Conservation (phyloP, 2,113 vertebrate species). For the Petrocephalus zakoni region DNA sequence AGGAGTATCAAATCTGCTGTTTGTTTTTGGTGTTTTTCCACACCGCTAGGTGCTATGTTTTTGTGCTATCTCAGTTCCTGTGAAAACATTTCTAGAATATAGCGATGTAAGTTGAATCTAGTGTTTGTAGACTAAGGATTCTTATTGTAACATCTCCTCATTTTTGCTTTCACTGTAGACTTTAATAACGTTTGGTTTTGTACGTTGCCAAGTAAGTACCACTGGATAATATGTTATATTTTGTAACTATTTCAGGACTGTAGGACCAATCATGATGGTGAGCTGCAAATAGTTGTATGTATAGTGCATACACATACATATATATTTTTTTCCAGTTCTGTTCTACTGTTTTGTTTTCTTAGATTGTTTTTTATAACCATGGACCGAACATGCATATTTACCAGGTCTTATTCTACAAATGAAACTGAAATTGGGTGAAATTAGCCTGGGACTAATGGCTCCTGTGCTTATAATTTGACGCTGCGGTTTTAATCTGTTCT, state of each 20-base stretch:
- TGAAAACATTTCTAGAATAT: not conserved
- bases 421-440: not conserved
- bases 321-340: not conserved
- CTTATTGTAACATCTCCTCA: not conserved
- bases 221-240: not conserved
- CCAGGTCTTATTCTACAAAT: constrained; percentile 10
- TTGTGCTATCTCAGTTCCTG: not conserved
- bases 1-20: not conserved
- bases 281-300: not conserved
- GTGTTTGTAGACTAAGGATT: not conserved
- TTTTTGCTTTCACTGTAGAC: not conserved
- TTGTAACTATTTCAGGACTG: not conserved
- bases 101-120: not conserved
- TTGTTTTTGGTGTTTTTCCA: not conserved
- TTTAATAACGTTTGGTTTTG: constrained; percentile 1
- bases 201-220: not conserved
- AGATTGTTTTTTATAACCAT: constrained; percentile 2
- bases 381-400: not conserved
- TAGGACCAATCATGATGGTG: not conserved
- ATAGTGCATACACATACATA: not conserved
- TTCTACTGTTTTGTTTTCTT: not conserved
- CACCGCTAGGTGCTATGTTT: not conserved
- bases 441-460: not conserved
- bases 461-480: not conserved
- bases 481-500: not conserved